Evolutionary conservation across 1,140 invertebrate genomes (phyloP).

Genomic region (Phortica variegata): DNA sequence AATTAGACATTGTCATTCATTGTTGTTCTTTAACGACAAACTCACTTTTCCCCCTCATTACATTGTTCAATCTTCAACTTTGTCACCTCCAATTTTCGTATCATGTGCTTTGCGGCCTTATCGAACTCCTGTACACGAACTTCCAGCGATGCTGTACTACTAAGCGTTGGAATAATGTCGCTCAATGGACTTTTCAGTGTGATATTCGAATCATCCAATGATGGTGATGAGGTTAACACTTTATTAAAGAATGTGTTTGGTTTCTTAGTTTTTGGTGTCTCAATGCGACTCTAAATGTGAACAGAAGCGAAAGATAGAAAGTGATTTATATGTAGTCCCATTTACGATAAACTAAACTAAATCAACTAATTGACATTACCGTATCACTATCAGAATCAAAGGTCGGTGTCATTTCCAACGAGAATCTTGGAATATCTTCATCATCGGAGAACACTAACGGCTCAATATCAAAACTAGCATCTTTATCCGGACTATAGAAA

Average conservation of each 20-base stretch:
- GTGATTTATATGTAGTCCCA: not conserved
- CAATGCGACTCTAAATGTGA: conserved; percentile 46
- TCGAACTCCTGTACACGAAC: conserved; percentile 60
- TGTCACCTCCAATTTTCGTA: conserved; percentile 68
- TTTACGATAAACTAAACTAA: conserved; percentile 15
- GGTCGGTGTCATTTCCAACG: conserved; percentile 53
- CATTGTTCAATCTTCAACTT: conserved; percentile 67
- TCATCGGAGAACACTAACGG: conserved; percentile 72
- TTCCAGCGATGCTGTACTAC: conserved; percentile 24
- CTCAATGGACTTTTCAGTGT: conserved; percentile 39
- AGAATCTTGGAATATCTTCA: conserved; percentile 61
- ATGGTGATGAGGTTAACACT: conserved; percentile 36
- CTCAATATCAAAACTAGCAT: conserved; percentile 61
- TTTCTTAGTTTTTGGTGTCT: conserved; percentile 46
- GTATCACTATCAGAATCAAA: conserved; percentile 57
- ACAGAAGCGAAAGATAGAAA: not conserved
- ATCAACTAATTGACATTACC: too few relatives aligned
- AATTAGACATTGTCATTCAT: not conserved
- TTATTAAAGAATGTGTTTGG: conserved; percentile 42
- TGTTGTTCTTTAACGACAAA: not conserved
- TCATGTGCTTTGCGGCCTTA: conserved; percentile 64
- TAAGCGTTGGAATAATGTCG: conserved; percentile 10
- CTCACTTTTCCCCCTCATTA: conserved; percentile 63
- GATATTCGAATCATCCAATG: conserved; percentile 42
- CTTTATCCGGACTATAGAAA: conserved; percentile 68